phyloP scores from a whole-genome alignment of 2,888 invertebrate genomes.

The Pecten maximus region DNA sequence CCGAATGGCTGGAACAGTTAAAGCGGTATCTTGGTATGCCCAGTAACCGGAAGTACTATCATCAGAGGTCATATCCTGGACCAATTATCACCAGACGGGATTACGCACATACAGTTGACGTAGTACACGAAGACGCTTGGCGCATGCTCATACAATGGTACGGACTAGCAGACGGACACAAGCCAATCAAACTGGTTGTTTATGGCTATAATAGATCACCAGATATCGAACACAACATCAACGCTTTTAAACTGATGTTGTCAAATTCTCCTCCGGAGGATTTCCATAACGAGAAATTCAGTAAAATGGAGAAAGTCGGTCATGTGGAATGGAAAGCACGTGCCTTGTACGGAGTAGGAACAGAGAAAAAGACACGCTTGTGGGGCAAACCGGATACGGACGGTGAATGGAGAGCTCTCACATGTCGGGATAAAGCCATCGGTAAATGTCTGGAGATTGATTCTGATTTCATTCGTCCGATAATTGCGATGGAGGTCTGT shows the following conservation, averaged over 20 bases:
- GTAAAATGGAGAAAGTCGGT: slow-evolving; percentile 79
- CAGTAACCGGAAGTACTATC: slow-evolving; percentile 74
- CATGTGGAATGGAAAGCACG: slow-evolving; percentile 77
- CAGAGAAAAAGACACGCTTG: slow-evolving; percentile 66
- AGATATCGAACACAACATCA: slow-evolving; percentile 78
- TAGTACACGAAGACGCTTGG: slow-evolving; percentile 79
- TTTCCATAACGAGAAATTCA: slow-evolving; percentile 77
- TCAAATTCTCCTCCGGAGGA: slow-evolving; percentile 73
- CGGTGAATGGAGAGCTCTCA: slow-evolving; percentile 74
- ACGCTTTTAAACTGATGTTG: slow-evolving; percentile 77
- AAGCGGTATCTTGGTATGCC: slow-evolving; percentile 76
- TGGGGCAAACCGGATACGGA: slow-evolving; percentile 78
- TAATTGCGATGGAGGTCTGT: slow-evolving; percentile 71
- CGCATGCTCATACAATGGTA: slow-evolving; percentile 76
- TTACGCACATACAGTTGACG: slow-evolving; percentile 77
- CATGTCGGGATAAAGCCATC: slow-evolving; percentile 74
- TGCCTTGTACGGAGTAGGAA: slow-evolving; percentile 69
- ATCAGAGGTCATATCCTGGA: slow-evolving; percentile 75
- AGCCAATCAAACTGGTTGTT: slow-evolving; percentile 76
- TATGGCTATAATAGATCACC: slow-evolving; percentile 75
- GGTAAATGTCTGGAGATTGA: slow-evolving; percentile 76
- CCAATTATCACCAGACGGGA: slow-evolving; percentile 75
- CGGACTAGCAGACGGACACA: slow-evolving; percentile 77
- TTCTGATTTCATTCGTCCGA: slow-evolving; percentile 76
- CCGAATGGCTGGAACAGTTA: slow-evolving; percentile 78